Evolutionary conservation across 2,113 vertebrate species (phyloP), one percentile per base, ranked within the genome.

Genomic region (Crotophaga sulcirostris): DNA sequence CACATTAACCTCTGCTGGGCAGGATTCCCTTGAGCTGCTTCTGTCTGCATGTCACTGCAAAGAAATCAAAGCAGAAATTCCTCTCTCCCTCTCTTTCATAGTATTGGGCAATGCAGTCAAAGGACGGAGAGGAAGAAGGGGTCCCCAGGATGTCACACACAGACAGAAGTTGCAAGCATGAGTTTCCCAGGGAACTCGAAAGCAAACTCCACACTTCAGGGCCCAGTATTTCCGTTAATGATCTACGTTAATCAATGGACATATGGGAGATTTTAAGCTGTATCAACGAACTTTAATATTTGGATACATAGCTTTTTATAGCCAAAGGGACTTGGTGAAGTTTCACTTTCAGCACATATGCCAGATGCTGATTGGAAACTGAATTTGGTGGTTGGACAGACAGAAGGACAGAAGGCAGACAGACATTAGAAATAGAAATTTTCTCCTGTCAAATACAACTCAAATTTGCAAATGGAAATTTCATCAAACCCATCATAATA

Each of bases 1-100:
- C 97, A 98, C 87, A 45, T 97, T 97, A 98, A 97, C 97, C 97
- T 97, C 95, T 97, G 97, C 96, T 94, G 89, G 86, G 91, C 96
- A 96, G 82, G 80, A 92, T 93, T 96, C 86, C 92, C 94, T 70
- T 80, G 60, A 93, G 92, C 92, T 87, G 88, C 94, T 90, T 75
- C 92, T 23, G 88, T 86, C 92, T 52, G 72, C 14, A 2, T 47
- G 87, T n/a, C 7, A 3, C 89, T 72, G 75, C n/a, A 23, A 72
- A 68, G 72, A 54, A 91, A 89, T 60, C 81, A 29, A n/a, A 82
- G 70, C 52, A 16, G 77, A 82, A 89, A 79, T 34, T 38, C 47
- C 52, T 33, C 49, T 49, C 44, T 58, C 40, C 26, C 25, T 14
- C 70, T 63, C 29, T 59, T 66, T 29, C 76, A 9, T 49, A 28